phyloP scores from a whole-genome alignment of 2,113 vertebrate genomes.

The Hemibagrus wyckioides region DNA sequence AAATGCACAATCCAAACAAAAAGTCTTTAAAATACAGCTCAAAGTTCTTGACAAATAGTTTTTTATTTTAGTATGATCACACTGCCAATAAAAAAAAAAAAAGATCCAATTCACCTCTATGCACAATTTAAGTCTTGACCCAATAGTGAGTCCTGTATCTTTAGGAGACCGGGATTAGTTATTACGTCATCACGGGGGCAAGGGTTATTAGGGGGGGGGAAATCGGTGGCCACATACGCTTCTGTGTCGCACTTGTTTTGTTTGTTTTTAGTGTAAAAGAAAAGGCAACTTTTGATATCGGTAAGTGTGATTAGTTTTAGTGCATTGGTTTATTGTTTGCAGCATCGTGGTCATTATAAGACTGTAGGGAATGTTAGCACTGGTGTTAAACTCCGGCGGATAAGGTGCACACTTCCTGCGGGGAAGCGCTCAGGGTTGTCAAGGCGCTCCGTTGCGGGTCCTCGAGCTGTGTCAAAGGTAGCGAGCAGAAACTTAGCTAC shows the following conservation, averaged over 20 bases:
- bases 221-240: slow-evolving; percentile 58
- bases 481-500: neutral
- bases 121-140: too few relatives aligned
- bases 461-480: slow-evolving; percentile 3
- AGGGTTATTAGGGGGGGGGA: slow-evolving; percentile 59
- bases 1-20: too few relatives aligned
- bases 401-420: neutral
- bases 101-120: too few relatives aligned
- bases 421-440: neutral
- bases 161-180: slow-evolving; percentile 32
- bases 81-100: too few relatives aligned
- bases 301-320: slow-evolving; percentile 52
- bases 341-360: neutral
- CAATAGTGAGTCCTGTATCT: neutral
- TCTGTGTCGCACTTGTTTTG: slow-evolving; percentile 67
- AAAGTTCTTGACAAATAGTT: too few relatives aligned
- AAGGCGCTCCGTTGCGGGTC: neutral
- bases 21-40: too few relatives aligned
- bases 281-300: slow-evolving; percentile 46
- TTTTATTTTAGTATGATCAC: too few relatives aligned
- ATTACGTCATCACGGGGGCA: slow-evolving; percentile 52
- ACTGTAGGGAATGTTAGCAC: neutral
- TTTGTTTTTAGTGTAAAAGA: slow-evolving; percentile 59
- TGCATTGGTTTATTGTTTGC: neutral
- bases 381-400: neutral